A percentile compares a stretch with the other conserved stretches of the same genome.
phyloP scores from a whole-genome alignment of 2,888 invertebrate species.

The Baccha elongata region DNA sequence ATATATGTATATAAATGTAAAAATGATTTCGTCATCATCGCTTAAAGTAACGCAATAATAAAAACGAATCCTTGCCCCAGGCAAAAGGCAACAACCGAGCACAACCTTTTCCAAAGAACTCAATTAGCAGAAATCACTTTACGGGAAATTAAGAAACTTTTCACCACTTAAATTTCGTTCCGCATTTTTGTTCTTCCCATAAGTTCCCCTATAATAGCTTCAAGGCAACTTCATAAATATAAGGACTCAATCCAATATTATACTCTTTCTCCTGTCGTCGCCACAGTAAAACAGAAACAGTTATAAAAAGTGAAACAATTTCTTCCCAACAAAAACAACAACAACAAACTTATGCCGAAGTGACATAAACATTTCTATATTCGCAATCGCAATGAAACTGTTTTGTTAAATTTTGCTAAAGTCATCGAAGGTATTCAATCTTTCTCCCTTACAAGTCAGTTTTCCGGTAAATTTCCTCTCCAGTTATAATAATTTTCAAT shows the following conservation, averaged over 20 bases:
- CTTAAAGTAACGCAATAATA: constrained; percentile 54
- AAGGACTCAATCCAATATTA: background rate
- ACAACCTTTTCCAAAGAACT: constrained; percentile 61
- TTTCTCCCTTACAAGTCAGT: constrained; percentile 78
- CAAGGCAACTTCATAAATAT: constrained; percentile 1
- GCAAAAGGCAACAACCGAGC: constrained; percentile 1
- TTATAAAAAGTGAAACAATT: constrained; percentile 55
- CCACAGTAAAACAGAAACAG: no score
- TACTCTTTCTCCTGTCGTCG: background rate
- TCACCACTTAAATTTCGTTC: constrained; percentile 68
- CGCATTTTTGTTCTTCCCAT: constrained; percentile 22
- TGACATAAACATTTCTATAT: constrained; percentile 73
- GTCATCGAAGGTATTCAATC: constrained; percentile 72
- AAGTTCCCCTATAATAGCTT: background rate
- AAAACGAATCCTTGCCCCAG: background rate
- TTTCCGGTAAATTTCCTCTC: constrained; percentile 81
- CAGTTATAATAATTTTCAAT: constrained; percentile 81
- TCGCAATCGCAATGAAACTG: constrained; percentile 48
- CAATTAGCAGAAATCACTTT: constrained; percentile 73
- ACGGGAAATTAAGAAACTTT: constrained; percentile 74
- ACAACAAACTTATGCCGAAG: constrained; percentile 13
- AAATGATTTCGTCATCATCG: constrained; percentile 47
- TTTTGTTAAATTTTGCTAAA: constrained; percentile 63
- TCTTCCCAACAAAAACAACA: background rate
- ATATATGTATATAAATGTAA: no score